Evolutionary conservation across 2,113 vertebrate genomes (phyloP).

Genomic region (Trichomycterus rosablanca): DNA sequence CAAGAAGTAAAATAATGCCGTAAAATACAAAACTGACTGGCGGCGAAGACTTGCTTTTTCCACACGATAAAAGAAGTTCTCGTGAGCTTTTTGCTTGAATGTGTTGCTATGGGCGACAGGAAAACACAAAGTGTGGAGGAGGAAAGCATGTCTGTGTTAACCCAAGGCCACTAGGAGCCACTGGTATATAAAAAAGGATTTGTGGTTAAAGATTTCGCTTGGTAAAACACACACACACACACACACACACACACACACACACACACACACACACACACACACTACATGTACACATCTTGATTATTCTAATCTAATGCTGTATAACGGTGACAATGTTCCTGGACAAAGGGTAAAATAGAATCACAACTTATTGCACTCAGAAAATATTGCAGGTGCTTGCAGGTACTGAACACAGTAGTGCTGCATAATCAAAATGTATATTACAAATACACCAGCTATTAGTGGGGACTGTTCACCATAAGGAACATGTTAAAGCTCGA

Average conservation of each 20-base stretch:
- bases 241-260: too few relatives aligned
- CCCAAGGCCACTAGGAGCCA: constrained; percentile 30
- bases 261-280: too few relatives aligned
- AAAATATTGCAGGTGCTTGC: constrained; percentile 31
- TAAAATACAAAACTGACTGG: too few relatives aligned
- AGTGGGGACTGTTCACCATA: not conserved
- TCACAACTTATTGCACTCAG: constrained; percentile 20
- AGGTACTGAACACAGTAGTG: constrained; percentile 2
- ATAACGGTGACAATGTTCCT: not conserved
- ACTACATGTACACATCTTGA: too few relatives aligned
- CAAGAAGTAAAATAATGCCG: too few relatives aligned
- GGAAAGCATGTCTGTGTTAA: constrained; percentile 12
- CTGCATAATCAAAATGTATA: not conserved
- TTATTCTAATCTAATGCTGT: constrained; percentile 23
- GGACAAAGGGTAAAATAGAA: not conserved
- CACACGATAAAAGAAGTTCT: constrained; percentile 18
- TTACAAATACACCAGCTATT: not conserved
- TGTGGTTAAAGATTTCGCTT: too few relatives aligned
- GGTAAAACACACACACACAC: too few relatives aligned
- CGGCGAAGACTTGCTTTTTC: constrained; percentile 1
- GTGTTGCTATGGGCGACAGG: constrained; percentile 32
- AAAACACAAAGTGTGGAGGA: constrained; percentile 22
- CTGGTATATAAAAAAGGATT: too few relatives aligned
- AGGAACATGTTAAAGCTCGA: too few relatives aligned
- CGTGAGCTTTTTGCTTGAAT: constrained; percentile 7